These are phyloP conservation scores for Molossus molossus DNA, from an alignment of 2,797 vertebrate genomes.

Conservation along the genomic window DNA sequence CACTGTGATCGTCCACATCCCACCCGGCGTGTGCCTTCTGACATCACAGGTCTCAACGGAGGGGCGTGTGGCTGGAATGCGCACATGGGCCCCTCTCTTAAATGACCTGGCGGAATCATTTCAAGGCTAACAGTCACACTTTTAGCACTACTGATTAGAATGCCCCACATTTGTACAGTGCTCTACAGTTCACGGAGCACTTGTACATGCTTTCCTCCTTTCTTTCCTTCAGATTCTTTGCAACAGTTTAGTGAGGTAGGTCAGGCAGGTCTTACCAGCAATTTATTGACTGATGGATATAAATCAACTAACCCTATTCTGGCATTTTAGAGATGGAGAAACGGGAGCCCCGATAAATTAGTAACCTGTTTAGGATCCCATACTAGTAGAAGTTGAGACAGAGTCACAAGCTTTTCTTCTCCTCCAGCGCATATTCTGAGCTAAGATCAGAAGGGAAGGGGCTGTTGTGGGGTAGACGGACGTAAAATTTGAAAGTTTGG, in stretches of 20 bases:
- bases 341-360: not conserved
- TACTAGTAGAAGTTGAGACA: constrained; percentile 1
- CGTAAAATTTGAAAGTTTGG: not conserved
- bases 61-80: not conserved
- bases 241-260: not conserved
- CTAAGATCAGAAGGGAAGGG: not conserved
- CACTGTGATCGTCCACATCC: not conserved
- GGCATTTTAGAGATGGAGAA: not conserved
- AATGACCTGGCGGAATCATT: constrained; percentile 5
- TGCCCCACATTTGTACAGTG: not conserved
- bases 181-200: not conserved
- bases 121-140: not conserved
- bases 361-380: constrained; percentile 13
- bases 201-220: not conserved
- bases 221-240: not conserved
- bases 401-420: not conserved
- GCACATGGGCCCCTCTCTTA: not conserved
- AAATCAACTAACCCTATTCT: not conserved
- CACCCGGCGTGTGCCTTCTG: not conserved
- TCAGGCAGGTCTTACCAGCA: not conserved
- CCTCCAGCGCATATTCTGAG: not conserved
- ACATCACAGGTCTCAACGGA: not conserved
- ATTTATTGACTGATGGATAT: not conserved
- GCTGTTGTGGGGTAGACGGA: not conserved
- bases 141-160: not conserved